phyloP scores from a whole-genome alignment of 2,888 invertebrate species.

The Lepetodrilus schrolli region DNA sequence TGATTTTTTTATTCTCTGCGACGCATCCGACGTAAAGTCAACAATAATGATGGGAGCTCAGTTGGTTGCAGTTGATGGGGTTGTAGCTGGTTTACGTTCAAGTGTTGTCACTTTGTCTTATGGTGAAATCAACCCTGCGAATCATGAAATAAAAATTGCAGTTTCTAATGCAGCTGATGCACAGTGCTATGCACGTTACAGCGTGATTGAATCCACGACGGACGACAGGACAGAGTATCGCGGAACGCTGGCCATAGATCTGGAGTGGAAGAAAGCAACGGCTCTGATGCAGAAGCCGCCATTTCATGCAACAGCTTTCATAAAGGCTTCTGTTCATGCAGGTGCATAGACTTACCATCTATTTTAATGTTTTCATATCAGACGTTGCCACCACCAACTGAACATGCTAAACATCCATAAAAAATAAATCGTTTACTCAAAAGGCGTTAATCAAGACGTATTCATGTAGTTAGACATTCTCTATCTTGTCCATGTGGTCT shows the following conservation, averaged over 20 bases:
- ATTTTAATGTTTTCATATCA: no score
- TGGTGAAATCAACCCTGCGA: neutral
- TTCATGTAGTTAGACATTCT: no score
- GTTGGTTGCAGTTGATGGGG: constrained; percentile 37
- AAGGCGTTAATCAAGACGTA: no score
- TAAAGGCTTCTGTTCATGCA: constrained; percentile 48
- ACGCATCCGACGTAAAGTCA: constrained; percentile 47
- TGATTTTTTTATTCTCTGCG: constrained; percentile 49
- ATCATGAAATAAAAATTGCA: neutral
- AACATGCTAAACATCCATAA: no score
- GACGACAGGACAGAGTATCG: constrained; percentile 36
- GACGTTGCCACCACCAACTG: no score
- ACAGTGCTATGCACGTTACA: constrained; percentile 31
- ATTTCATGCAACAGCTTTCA: constrained; percentile 45
- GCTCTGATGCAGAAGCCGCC: constrained; percentile 54
- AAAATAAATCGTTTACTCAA: no score
- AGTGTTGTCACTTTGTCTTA: constrained; percentile 32
- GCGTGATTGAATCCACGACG: constrained; percentile 26
- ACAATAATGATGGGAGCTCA: constrained; percentile 45
- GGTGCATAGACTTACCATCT: no score
- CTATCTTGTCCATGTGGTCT: no score
- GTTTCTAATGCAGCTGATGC: neutral
- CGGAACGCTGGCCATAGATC: constrained; percentile 50
- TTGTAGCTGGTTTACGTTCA: constrained; percentile 46
- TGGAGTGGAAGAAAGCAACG: constrained; percentile 51